phyloP scores from a whole-genome alignment of 2,797 vertebrate genomes.

The Pteropus rufus region DNA sequence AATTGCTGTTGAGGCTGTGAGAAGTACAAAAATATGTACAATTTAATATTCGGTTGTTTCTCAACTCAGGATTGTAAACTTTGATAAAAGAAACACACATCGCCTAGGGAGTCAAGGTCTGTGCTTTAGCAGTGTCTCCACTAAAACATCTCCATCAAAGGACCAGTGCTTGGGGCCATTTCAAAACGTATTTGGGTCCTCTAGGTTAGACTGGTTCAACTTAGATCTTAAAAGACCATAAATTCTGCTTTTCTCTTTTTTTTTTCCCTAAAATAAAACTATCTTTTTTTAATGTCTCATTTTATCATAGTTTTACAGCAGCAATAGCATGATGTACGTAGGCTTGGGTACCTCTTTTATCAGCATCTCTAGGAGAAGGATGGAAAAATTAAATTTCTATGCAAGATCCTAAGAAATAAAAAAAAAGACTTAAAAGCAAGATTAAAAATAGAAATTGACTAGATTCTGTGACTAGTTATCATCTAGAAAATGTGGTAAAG shows the following conservation, averaged over 20 bases:
- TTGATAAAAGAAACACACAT: neutral
- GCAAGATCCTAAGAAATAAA: neutral
- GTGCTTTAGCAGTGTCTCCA: neutral
- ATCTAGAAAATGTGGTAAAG: neutral
- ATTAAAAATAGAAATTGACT: conserved; percentile 47
- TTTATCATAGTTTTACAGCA: neutral
- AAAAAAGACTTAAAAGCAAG: neutral
- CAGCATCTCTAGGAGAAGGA: neutral
- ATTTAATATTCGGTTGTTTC: neutral
- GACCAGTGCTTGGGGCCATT: neutral
- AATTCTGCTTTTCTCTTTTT: neutral
- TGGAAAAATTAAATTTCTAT: neutral
- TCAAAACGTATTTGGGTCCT: neutral
- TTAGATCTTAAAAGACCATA: neutral
- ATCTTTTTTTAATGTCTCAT: neutral
- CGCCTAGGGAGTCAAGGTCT: neutral
- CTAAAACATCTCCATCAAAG: neutral
- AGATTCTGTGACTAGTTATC: neutral
- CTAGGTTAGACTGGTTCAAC: neutral
- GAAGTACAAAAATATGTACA: neutral
- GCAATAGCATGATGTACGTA: neutral
- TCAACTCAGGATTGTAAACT: neutral
- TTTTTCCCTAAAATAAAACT: neutral
- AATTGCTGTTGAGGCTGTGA: neutral
- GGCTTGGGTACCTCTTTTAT: neutral